Evolutionary conservation across 1,140 invertebrate genomes (phyloP).

Genomic region (Saccostrea glomerata): DNA sequence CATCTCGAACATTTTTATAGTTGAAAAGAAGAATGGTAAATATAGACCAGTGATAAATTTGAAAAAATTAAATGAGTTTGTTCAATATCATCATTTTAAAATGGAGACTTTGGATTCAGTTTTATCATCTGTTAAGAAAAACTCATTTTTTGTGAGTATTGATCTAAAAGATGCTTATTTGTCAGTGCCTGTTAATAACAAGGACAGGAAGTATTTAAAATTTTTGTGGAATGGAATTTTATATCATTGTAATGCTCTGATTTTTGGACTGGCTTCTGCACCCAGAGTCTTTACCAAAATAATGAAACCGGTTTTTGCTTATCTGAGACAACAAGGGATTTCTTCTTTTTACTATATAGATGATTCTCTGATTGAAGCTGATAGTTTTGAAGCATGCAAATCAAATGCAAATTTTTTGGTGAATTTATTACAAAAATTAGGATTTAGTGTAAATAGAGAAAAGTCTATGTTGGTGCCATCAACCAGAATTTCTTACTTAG

Average conservation of each 20-base stretch:
- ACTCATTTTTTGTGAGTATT: too few relatives aligned
- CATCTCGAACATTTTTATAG: too few relatives aligned
- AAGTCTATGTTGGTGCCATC: not conserved
- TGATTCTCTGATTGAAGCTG: not conserved
- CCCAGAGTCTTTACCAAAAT: not conserved
- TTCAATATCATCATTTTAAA: too few relatives aligned
- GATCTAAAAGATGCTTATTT: too few relatives aligned
- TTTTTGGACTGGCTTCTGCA: not conserved
- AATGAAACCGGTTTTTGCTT: not conserved
- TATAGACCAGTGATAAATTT: too few relatives aligned
- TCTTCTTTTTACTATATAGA: not conserved
- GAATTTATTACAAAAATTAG: not conserved
- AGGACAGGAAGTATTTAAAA: slow-evolving; percentile 24
- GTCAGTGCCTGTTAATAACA: too few relatives aligned
- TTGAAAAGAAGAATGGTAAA: too few relatives aligned
- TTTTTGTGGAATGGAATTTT: not conserved
- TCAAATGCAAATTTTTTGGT: not conserved
- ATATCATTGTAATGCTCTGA: too few relatives aligned
- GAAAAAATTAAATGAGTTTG: too few relatives aligned
- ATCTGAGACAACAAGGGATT: not conserved
- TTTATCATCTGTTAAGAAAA: too few relatives aligned
- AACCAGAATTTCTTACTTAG: not conserved
- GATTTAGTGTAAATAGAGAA: not conserved
- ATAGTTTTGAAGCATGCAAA: slow-evolving; percentile 9
- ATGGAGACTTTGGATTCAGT: too few relatives aligned